These are phyloP conservation scores for Zingel zingel DNA, from an alignment of 2,113 vertebrate genomes.

Conservation along the genomic window DNA sequence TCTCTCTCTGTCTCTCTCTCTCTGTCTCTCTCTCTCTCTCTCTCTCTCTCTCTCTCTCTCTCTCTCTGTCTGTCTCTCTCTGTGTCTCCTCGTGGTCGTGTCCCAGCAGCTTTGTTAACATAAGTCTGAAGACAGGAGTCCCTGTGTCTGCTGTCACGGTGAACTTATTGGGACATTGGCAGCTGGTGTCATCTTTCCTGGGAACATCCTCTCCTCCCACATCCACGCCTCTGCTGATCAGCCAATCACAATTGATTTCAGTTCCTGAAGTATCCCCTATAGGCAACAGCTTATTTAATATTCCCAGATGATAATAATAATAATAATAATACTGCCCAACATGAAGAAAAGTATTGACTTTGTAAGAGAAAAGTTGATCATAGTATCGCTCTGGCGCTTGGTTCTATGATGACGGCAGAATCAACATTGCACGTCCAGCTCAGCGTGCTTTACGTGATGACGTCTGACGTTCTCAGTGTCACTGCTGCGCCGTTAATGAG, in stretches of 20 bases:
- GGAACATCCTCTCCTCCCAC: neutral
- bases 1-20: no score
- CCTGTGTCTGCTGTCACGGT: neutral
- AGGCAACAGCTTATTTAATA: neutral
- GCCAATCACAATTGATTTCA: conserved; percentile 53
- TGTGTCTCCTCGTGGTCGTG: neutral
- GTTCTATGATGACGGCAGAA: neutral
- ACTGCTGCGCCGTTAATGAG: conserved; percentile 1
- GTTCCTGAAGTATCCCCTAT: neutral
- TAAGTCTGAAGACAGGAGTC: neutral
- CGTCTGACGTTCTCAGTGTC: conserved; percentile 43
- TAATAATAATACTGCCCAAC: neutral
- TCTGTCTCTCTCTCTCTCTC: no score
- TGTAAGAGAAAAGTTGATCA: fast-evolving
- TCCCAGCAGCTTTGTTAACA: neutral
- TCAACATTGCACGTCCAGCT: neutral
- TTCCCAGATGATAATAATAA: no score
- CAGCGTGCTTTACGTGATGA: conserved; percentile 51
- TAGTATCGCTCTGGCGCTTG: fast-evolving
- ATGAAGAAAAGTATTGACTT: fast-evolving
- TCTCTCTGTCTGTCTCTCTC: no score
- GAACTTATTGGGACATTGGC: neutral
- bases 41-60: no score
- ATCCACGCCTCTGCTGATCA: conserved; percentile 28
- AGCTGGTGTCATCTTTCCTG: neutral